Percentiles rank a stretch among this genome's conserved stretches.
These are phyloP conservation scores for Polyploca ridens DNA, from an alignment of 2,888 invertebrate species.

Conservation along the genomic window DNA sequence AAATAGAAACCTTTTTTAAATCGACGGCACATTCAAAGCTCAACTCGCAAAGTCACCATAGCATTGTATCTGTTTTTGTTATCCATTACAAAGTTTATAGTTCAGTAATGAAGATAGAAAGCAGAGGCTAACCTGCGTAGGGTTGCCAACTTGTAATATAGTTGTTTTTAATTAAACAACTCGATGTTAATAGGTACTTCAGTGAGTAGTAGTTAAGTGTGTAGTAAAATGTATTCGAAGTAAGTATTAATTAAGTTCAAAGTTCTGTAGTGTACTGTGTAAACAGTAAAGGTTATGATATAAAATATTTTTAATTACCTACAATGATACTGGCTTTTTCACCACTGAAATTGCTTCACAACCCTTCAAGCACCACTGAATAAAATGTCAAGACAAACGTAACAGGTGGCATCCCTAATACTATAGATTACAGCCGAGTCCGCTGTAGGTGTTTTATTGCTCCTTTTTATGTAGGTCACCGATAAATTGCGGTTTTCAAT, in stretches of 20 bases:
- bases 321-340: too few relatives aligned
- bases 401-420: conserved; percentile 8
- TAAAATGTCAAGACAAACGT: not conserved
- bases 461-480: conserved; percentile 47
- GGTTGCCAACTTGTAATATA: not conserved
- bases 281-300: too few relatives aligned
- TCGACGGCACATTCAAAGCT: conserved; percentile 6
- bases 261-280: too few relatives aligned
- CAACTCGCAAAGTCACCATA: not conserved
- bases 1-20: not conserved
- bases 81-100: conserved; percentile 23
- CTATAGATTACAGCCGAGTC: not conserved
- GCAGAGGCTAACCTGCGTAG: conserved; percentile 31
- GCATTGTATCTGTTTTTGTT: conserved; percentile 17
- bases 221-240: too few relatives aligned
- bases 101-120: conserved; percentile 37
- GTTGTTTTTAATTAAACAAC: not conserved
- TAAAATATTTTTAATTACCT: too few relatives aligned
- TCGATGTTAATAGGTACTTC: too few relatives aligned
- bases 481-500: conserved; percentile 37
- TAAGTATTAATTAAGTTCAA: too few relatives aligned
- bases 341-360: not conserved
- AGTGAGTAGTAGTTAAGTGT: too few relatives aligned
- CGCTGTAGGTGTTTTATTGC: conserved; percentile 39
- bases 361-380: not conserved